Base-by-base conservation (phyloP, 2,888 invertebrate species). In the Tetranychus piercei region DNA sequence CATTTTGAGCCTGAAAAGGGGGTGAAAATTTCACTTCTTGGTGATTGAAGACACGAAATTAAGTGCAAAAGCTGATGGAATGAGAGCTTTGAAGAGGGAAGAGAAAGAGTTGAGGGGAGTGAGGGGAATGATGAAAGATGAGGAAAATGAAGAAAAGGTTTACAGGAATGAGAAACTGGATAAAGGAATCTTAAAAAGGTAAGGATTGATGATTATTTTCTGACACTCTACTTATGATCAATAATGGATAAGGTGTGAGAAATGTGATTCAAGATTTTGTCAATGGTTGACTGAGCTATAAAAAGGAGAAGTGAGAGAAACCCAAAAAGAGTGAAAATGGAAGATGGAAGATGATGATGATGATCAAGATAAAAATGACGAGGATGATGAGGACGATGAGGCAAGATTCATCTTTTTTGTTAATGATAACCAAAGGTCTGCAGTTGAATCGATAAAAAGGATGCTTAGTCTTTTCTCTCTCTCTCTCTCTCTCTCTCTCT, bases 201-300 rank as follows among this genome's bases (percentile, higher is more conserved):
- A 8, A 20, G 34, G 20, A 20, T 69, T 69, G 69, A 20, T 9
- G 20, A 22, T 9, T 22, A 69, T 55, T 55, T 55, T 15, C 15
- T 55, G 55, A 55, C 55, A 55, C 55, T 55, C 55, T 15, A 55
- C 55, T 55, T 11, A 69, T 23, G 69, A 23, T 23, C 69, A 23
- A 69, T 69, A 69, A 69, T 69, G 69, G 34, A 69, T 20, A 20
- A 23, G 69, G 20, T 23, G 22, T 23, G 20, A 69, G 69, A 69
- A 66, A 23, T 20, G 69, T 69, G 69, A 69, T 20, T 69, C 69
- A 69, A 69, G 6, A 15, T 55, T 55, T 55, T 55, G 15, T 15
- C 55, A 15, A 55, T 55, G 55, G 55, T 55, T 55, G 55, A 55
- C 55, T 55, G 69, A 69, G 69, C 5, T 20, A 69, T 20, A 69